Conservation (phyloP, 2,888 invertebrate genomes). For the Hypomecis punctinalis region DNA sequence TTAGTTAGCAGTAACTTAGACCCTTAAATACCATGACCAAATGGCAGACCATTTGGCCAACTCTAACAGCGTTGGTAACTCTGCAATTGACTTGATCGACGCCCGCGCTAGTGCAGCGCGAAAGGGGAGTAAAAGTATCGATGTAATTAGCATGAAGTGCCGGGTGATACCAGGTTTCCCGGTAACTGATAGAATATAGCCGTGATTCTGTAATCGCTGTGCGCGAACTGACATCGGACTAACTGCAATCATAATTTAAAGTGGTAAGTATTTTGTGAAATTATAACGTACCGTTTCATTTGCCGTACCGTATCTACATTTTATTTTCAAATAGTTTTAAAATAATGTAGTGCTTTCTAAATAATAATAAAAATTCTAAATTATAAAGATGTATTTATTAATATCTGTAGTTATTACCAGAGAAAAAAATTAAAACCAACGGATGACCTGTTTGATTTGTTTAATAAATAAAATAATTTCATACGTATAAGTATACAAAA, state of each 20-base stretch:
- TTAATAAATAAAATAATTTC: too few species aligned
- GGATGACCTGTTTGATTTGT: too few species aligned
- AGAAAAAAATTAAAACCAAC: too few species aligned
- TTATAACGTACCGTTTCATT: constrained; percentile 2
- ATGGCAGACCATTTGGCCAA: background rate
- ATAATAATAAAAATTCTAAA: too few species aligned
- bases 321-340: too few species aligned
- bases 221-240: constrained; percentile 10
- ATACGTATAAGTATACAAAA: too few species aligned
- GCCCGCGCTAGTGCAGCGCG: constrained; percentile 49
- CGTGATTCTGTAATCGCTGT: constrained; percentile 33
- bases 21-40: too few species aligned
- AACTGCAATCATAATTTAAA: constrained; percentile 13
- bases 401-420: too few species aligned
- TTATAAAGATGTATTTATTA: too few species aligned
- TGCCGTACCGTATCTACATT: background rate
- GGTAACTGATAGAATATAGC: constrained; percentile 39
- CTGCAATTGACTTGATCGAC: constrained; percentile 54
- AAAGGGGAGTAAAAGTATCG: constrained; percentile 51
- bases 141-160: constrained; percentile 57
- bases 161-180: constrained; percentile 39
- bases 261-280: background rate
- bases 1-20: too few species aligned
- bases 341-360: too few species aligned
- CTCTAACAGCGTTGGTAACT: background rate